Conservation (phyloP, 2,888 invertebrate genomes). For the Melinaea marsaeus region DNA sequence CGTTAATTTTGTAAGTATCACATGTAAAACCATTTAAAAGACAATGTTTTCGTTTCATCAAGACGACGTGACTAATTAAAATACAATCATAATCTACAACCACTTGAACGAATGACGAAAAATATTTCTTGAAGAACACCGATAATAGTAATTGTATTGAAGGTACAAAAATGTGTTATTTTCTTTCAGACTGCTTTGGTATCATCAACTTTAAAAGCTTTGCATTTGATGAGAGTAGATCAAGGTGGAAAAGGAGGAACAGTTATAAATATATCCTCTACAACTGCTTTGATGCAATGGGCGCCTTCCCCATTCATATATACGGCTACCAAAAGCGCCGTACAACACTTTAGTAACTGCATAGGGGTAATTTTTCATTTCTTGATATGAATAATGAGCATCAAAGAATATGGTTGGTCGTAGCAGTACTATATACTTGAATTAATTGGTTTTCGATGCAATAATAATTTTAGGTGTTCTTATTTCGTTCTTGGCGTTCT, state of each 20-base stretch:
- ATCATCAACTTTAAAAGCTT: slow-evolving; percentile 34
- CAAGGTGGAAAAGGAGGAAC: slow-evolving; percentile 38
- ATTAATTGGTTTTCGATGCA: background rate
- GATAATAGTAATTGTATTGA: no score
- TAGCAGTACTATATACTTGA: slow-evolving; percentile 9
- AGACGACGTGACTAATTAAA: no score
- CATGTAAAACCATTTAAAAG: no score
- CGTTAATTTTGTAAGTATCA: slow-evolving; percentile 44
- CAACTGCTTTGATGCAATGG: slow-evolving; percentile 30
- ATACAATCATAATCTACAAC: no score
- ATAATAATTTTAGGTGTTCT: no score
- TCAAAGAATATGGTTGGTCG: no score
- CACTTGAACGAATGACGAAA: no score
- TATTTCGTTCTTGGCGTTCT: no score
- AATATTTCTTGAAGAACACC: no score
- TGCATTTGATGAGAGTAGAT: slow-evolving; percentile 39
- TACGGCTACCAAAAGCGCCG: slow-evolving; percentile 36
- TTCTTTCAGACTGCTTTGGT: slow-evolving; percentile 33
- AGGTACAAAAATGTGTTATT: no score
- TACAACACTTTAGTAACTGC: slow-evolving; percentile 38
- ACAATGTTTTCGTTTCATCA: no score
- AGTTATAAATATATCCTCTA: slow-evolving; percentile 38
- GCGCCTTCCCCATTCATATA: slow-evolving; percentile 35
- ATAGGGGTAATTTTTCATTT: slow-evolving; percentile 36
- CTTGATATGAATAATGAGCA: background rate